Conservation (phyloP, 2,113 vertebrate genomes). For the Columba livia region DNA sequence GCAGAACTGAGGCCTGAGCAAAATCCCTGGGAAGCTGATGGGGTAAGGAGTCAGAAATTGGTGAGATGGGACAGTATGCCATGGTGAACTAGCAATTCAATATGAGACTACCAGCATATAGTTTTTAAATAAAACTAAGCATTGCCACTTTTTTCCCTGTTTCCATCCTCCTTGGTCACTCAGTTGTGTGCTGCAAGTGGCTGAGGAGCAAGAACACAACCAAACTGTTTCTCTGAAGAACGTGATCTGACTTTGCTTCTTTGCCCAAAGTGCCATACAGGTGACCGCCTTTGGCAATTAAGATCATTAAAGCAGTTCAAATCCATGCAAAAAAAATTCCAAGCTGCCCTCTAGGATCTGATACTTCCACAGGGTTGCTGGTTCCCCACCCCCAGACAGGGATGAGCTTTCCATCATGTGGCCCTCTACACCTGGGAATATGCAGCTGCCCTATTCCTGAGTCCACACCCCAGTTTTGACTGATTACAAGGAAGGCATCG, state of each 20-base stretch:
- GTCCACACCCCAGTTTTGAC: neutral
- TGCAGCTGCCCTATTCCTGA: neutral
- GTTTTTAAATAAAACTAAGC: neutral
- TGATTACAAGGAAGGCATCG: neutral
- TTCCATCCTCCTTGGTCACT: neutral
- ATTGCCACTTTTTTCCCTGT: neutral
- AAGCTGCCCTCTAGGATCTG: neutral
- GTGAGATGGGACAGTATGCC: neutral
- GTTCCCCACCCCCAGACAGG: neutral
- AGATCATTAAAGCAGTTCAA: neutral
- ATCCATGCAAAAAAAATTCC: neutral
- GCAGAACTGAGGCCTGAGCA: neutral
- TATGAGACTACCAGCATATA: neutral
- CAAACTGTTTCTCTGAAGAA: neutral
- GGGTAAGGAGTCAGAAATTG: neutral
- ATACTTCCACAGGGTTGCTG: neutral
- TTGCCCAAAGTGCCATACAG: neutral
- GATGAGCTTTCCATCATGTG: rapidly evolving
- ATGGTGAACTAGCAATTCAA: neutral
- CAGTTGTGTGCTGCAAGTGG: neutral
- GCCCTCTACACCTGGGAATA: rapidly evolving
- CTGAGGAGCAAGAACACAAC: neutral
- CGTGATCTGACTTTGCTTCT: neutral
- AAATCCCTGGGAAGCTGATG: neutral
- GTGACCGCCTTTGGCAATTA: neutral